A percentile compares a stretch with the other conserved stretches of the same genome.
These are phyloP conservation scores for Auanema sp. DNA, from an alignment of 2,888 invertebrate genomes.

Conservation along the genomic window DNA sequence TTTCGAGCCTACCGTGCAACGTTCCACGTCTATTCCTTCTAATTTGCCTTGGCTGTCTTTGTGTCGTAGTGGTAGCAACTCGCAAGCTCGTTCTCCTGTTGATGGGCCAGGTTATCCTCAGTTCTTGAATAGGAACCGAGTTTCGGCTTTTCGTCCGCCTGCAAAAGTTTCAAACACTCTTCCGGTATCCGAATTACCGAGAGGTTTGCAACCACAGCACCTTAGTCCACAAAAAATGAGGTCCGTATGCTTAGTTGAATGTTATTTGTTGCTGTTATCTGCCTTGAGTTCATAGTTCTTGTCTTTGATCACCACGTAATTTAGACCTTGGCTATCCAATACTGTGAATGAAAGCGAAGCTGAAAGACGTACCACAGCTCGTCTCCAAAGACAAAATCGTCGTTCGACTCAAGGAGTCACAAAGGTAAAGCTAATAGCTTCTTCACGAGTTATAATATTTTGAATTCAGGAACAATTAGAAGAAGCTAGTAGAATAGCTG, in stretches of 20 bases:
- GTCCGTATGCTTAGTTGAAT: conserved; percentile 20
- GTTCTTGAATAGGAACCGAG: conserved; percentile 29
- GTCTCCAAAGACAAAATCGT: conserved; percentile 56
- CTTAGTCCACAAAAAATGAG: conserved; percentile 41
- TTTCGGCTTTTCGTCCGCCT: conserved; percentile 40
- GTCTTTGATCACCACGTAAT: conserved; percentile 15
- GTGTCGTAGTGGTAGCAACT: conserved; percentile 29
- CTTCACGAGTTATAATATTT: not conserved
- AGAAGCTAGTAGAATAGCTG: conserved; percentile 40
- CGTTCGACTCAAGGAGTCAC: conserved; percentile 61
- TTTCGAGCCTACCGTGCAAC: conserved; percentile 19
- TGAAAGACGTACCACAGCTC: conserved; percentile 56
- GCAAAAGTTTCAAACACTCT: conserved; percentile 14
- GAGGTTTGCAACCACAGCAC: conserved; percentile 38
- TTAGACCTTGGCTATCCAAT: conserved; percentile 59
- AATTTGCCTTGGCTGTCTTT: conserved; percentile 40
- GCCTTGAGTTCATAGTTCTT: not conserved
- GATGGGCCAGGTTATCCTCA: conserved; percentile 21
- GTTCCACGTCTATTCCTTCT: conserved; percentile 33
- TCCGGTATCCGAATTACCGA: conserved; percentile 26
- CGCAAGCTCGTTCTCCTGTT: conserved; percentile 5
- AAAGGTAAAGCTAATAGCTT: conserved; percentile 17
- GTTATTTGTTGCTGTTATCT: not conserved
- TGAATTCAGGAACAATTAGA: conserved; percentile 42
- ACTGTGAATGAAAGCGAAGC: conserved; percentile 59